Evolutionary conservation across 2,888 invertebrate genomes (phyloP).

Genomic region (Hecatera dysodea): DNA sequence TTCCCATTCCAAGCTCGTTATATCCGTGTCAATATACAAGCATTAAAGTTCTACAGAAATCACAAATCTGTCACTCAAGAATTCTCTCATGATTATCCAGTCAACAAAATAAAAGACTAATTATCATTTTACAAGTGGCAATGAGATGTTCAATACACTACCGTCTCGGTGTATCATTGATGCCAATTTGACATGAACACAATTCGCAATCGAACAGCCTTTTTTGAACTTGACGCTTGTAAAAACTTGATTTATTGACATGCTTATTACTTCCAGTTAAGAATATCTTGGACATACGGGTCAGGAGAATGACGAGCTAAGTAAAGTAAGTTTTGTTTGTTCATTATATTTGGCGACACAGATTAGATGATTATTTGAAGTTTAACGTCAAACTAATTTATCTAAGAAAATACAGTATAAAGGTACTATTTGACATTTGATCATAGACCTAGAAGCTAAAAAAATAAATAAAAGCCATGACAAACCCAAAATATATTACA

Average conservation of each 20-base stretch:
- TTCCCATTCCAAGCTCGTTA: no score
- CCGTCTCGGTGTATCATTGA: conserved; percentile 53
- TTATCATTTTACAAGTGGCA: conserved; percentile 44
- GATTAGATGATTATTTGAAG: no score
- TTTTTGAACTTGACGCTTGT: conserved; percentile 69
- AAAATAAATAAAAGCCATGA: no score
- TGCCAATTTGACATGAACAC: conserved; percentile 73
- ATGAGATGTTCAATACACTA: conserved; percentile 41
- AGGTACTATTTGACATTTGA: no score
- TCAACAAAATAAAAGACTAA: conserved; percentile 32
- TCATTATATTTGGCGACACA: no score
- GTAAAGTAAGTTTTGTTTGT: not conserved
- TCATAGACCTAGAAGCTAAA: no score
- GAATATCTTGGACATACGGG: conserved; percentile 66
- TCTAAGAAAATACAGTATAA: not conserved
- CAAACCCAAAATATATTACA: no score
- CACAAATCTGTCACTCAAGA: conserved; percentile 27
- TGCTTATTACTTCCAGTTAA: conserved; percentile 76
- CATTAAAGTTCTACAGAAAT: conserved; percentile 17
- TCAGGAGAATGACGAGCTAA: conserved; percentile 25
- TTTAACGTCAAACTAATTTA: not conserved
- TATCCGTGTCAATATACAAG: not conserved
- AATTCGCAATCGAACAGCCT: conserved; percentile 76
- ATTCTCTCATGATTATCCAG: conserved; percentile 21
- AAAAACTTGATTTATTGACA: conserved; percentile 83